Base-by-base conservation (phyloP, 1,140 invertebrate genomes). In the Adoxophyes honmai region DNA sequence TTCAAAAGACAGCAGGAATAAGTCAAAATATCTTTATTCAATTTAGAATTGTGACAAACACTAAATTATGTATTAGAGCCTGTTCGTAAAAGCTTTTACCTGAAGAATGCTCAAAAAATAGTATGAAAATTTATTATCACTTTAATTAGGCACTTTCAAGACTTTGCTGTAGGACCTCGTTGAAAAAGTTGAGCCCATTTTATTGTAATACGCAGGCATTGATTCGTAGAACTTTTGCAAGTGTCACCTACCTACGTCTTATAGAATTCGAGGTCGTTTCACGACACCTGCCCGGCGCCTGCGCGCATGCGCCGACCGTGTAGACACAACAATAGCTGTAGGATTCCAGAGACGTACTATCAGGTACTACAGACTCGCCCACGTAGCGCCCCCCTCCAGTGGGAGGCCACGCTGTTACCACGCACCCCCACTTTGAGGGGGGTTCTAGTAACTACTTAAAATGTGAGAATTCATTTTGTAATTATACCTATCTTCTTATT, bases 311-410 rank as follows among this genome's bases (percentile, higher is more conserved):
- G 84, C 79, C 70, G 37, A 70, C 37, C 53, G 60, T 70, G 72
- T 81, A 83, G 77, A 85, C 84, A 87, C 75, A 77, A 78, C 70
- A 81, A 84, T 73, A 79, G 72, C 63, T 70, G 70, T 75, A 57
- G 72, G 60, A 60, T 64, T 65, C 68, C 73, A 71, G 60, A 67
- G 60, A 66, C 78, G 78, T 88, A 88, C 82, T 87, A 87, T 73
- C 70, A 79, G 59, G 80, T 85, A 87, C 84, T 87, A 87, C 84
- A 87, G 84, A 87, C 84, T 81, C 84, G 84, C 84, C 84, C 82
- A 87, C 84, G 84, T 80, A 77, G 59, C 70, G 53, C 10, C 68
- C 58, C 38, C 55, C 48, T 64, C 66, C 61, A 55, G 16, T 59
- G 56, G 51, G 55, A 16, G 21, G 37, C 2, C 21, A n/a, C 37